Percentiles rank a stretch among this genome's conserved stretches.
Conservation (phyloP, 2,797 vertebrate genomes). For the Rhinichthys osculus region DNA sequence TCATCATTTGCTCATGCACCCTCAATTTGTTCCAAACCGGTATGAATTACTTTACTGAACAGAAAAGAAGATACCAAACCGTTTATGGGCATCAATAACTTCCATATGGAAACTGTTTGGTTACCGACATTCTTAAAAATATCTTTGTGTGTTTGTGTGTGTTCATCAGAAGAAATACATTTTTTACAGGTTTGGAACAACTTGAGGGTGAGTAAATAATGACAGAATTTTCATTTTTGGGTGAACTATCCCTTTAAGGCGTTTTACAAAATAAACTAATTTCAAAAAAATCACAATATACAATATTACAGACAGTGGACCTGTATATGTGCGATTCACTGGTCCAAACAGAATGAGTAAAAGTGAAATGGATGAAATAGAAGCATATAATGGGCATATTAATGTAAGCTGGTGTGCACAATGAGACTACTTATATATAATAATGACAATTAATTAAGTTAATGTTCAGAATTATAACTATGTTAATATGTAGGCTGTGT, state of each 20-base stretch:
- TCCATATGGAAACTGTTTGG: background rate
- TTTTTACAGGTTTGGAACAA: background rate
- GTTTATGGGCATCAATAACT: too few species aligned
- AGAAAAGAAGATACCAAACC: too few species aligned
- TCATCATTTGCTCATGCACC: background rate
- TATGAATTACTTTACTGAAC: too few species aligned
- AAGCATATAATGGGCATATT: background rate
- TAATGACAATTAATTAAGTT: constrained; percentile 13
- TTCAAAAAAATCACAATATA: background rate
- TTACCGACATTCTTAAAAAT: too few species aligned
- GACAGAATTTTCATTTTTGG: background rate
- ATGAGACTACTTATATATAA: background rate
- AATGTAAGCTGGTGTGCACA: background rate
- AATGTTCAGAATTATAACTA: background rate
- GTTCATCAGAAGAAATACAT: background rate
- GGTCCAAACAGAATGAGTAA: background rate
- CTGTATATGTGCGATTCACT: background rate
- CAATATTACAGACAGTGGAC: background rate
- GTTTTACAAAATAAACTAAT: background rate
- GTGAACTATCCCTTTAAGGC: background rate
- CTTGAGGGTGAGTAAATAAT: background rate
- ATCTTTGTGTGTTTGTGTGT: too few species aligned
- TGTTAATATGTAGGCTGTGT: background rate
- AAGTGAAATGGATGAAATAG: background rate
- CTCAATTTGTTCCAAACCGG: too few species aligned